Conservation (phyloP, 1,140 invertebrate species). For the Bradysia coprophila region DNA sequence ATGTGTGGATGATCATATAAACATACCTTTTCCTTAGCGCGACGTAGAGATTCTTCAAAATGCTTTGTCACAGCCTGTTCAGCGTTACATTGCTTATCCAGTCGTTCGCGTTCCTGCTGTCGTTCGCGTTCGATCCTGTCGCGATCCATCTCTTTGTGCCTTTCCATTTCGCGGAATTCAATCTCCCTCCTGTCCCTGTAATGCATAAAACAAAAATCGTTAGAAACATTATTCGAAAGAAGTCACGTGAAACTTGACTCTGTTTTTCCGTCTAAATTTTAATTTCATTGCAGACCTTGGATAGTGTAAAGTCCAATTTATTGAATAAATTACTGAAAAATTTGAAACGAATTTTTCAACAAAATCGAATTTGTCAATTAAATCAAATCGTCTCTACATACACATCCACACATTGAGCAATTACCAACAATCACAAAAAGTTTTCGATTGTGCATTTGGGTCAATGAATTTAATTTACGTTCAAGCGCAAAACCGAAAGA, state of each 20-base stretch:
- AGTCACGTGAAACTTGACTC: background rate
- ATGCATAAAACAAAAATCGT: background rate
- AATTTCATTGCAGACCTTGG: no score
- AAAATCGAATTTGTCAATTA: no score
- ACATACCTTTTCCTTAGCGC: constrained; percentile 54
- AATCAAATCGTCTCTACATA: no score
- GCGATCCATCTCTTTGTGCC: constrained; percentile 4
- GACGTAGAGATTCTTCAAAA: constrained; percentile 58
- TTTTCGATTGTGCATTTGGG: no score
- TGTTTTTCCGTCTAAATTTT: background rate
- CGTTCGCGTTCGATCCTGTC: constrained; percentile 2
- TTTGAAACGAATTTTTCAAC: no score
- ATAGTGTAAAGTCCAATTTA: no score
- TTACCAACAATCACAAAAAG: no score
- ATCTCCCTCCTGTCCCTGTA: constrained; percentile 2
- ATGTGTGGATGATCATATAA: no score
- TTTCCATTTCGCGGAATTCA: constrained; percentile 4
- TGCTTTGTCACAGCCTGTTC: constrained; percentile 61
- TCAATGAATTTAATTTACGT: no score
- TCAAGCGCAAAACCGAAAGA: no score
- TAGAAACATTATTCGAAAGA: background rate
- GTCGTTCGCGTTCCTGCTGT: constrained; percentile 18
- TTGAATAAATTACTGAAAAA: no score
- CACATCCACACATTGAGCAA: no score
- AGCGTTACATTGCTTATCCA: constrained; percentile 31